Conservation (phyloP, 92 coral and sea anemone genomes). For the Zoanthus solanderi region DNA sequence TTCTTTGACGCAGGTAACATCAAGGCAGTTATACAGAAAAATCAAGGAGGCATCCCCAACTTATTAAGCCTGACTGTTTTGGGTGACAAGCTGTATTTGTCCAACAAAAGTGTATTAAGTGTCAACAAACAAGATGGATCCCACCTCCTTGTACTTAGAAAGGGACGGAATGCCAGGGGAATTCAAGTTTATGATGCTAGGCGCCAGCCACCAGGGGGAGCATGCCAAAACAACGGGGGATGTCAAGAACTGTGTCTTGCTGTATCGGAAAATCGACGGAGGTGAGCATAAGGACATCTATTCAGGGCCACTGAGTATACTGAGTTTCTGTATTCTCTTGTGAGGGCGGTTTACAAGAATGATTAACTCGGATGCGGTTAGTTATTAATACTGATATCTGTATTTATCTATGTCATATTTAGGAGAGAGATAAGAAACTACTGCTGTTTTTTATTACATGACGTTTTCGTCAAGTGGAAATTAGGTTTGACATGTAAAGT, state of each 20-base stretch:
- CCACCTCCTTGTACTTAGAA: neutral
- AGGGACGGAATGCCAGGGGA: constrained; percentile 55
- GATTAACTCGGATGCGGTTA: too few species aligned
- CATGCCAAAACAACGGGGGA: constrained; percentile 79
- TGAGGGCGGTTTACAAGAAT: too few species aligned
- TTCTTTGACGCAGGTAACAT: constrained; percentile 22
- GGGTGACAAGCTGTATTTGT: constrained; percentile 7
- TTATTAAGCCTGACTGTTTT: constrained; percentile 3
- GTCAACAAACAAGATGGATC: constrained; percentile 70
- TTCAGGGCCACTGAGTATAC: too few species aligned
- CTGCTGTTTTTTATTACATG: too few species aligned
- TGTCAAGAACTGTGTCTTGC: constrained; percentile 91
- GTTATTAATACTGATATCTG: too few species aligned
- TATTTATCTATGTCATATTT: too few species aligned
- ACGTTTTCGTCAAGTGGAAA: too few species aligned
- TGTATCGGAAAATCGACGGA: constrained; percentile 54
- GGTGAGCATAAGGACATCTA: constrained; percentile 50
- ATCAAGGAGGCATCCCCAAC: neutral
- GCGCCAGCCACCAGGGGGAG: constrained; percentile 81
- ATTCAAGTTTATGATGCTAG: constrained; percentile 73
- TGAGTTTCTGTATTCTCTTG: neutral
- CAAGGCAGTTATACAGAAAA: neutral
- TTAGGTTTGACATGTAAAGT: too few species aligned
- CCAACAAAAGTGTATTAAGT: constrained; percentile 41
- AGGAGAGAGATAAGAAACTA: too few species aligned